Base-by-base conservation (phyloP, 2,113 vertebrate species). In the Paradoxurus hermaphroditus region DNA sequence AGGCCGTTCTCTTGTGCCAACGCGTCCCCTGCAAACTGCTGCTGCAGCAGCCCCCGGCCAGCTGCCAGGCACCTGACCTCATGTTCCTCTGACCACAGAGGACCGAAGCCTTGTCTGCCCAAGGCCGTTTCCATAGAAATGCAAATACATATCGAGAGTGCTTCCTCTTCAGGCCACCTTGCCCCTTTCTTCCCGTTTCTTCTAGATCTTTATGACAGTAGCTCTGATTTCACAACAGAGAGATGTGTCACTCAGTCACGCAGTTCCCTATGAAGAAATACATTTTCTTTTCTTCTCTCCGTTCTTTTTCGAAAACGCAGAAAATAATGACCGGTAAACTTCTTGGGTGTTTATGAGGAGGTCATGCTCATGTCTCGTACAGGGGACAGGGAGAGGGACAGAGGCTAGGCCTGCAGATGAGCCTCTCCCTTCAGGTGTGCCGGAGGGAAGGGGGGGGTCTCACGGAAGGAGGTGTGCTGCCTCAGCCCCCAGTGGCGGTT, bases 121-220 rank as follows among this genome's bases (percentile, higher is more conserved):
- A 67, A 84, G 41, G 36, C 95, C 0, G 90, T 98, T 98, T 97
- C 98, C 95, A 98, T 98, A 95, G 98, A 98, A 98, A 97, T 97
- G 92, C 67, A 97, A 98, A 97, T 97, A 97, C 68, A 97, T 27
- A 73, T 67, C 4, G 0, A 75, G 0, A 70, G 82, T 13, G 95
- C 97, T 98, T 98, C 98, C 98, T 97, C 97, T 98, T 96, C 51
- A 88, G 78, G 93, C 96, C 96, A 98, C 86, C 67, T 94, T 97
- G 92, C 79, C 86, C 82, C n/a, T 83, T 67, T 97, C 97, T 98
- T 98, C 97, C 97, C 91, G 93, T 98, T 98, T 96, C 87, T 91
- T 95, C 81, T 82, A 81, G 75, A 63, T 95, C 91, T 91, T 97
- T 95, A 94, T 96, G 97, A 95, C 97, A 94, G 73, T 85, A 95